Evolutionary conservation across 1,140 invertebrate species (phyloP), one percentile per base, ranked within the genome.

Genomic region (Procambarus virginalis): DNA sequence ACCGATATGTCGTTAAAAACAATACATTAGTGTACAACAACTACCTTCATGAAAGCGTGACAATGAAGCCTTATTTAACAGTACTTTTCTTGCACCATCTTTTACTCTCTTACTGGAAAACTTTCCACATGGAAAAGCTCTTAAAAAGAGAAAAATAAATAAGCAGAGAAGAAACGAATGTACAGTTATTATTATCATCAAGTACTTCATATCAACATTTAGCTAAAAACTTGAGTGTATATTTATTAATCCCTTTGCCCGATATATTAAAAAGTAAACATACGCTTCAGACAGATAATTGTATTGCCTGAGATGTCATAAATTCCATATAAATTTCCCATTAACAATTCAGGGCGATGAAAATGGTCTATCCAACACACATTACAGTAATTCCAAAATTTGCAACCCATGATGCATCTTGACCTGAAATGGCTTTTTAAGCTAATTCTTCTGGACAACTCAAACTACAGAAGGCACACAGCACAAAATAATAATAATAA

Each of bases 11-110:
- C 78, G 22, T n/a, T 80, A 55, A 20, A 51, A 58, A 80, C n/a
- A 80, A 80, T 58, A 55, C 34, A 85, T 85, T 77, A 85, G 73
- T 85, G 73, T 85, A 85, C 49, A 85, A 85, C 68, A 64, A 82
- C 34, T 76, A 85, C 49, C 49, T 51, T 55, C n/a, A 76, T 9
- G 51, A 77, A 85, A 77, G 84, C 73, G 73, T 58, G 84, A 85
- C 49, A 70, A 55, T 12, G 4, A 76, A 85, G 80, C 58, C 80
- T 82, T 64, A 60, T 55, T 34, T 81, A 51, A 9, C 49, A 80
- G 49, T 80, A 80, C 78, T 80, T 80, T 55, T 20, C 60, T 80
- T 80, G 49, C 34, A 49, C 55, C 78, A 80, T 55, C 55, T 34
- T 58, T 55, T 46, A 58, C 17, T 80, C 78, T 80, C 78, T 80